Evolutionary conservation across 92 coral and sea anemone genomes (phyloP), one percentile per base, ranked within the genome.

Genomic region (Pocillopora meandrina): DNA sequence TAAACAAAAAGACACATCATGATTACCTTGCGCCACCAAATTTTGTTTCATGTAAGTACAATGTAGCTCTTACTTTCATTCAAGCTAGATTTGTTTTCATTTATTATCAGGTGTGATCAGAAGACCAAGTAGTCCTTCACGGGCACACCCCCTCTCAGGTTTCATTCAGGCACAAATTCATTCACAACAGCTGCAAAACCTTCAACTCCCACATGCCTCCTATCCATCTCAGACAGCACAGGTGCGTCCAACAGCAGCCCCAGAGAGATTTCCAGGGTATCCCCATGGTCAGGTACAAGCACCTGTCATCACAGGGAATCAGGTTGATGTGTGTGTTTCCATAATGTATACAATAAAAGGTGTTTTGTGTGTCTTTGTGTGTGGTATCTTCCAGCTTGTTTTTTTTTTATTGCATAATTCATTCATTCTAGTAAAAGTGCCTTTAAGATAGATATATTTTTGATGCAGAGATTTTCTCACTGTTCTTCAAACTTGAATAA

Each of bases 21-120:
- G 5, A 42, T 42, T 42, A 7, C 52, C 52, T 42, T 42, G 52
- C 52, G 0, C 8, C 5, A 42, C 52, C 52, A 42, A 42, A 7
- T 42, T 42, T 42, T 42, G 52, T 42, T 42, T 42, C 52, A 42
- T 42, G 7, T 12, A 12, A 59, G 18, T 59, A 59, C 62, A 12
- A 59, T 59, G 8, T 59, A 59, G 18, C 18, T 59, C 18, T 16
- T 59, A 2, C 18, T 59, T 7, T 59, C 19, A 12, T 12, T 59
- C 18, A 59, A 12, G 18, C 14, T 9, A 57, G 10, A 57, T 2
- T 17, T 12, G 14, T 5, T 71, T 18, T 71, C 12, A 12, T 8
- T 75, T 58, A 11, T 65, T 76, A 80, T 21, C 62, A 89, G 92
- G 92, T 74, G 92, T 80, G 34, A 58, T 85, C 74, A 89, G 72